Evolutionary conservation across 1,140 invertebrate genomes (phyloP), one percentile per base, ranked within the genome.

Genomic region (Mactra quadrangularis): DNA sequence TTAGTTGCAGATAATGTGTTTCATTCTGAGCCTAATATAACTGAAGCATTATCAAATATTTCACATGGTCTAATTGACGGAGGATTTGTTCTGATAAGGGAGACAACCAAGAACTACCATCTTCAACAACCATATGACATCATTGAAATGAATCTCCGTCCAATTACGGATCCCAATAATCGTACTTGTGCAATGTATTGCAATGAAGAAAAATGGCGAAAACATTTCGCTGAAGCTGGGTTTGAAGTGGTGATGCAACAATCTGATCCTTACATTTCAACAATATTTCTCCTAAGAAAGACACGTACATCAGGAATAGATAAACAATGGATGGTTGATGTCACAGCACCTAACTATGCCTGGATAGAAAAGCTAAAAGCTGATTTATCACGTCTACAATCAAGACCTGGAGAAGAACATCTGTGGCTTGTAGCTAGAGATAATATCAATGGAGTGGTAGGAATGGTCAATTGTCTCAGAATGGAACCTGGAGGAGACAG

Each of bases 391-490:
- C 95, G 76, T 74, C 85, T 60, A 79, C 90, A 55, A 60, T 86
- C 57, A 86, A 91, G 55, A 95, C 95, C 85, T 81, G 90, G 87
- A 17, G 79, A 89, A 33, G 71, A 89, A 31, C 86, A 83, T 50
- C 62, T 93, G 2, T 94, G 93, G 93, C 74, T 94, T 33, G 50
- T 90, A 9, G 83, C 90, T 33, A 38, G 85, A 3, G 13, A 75
- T 1, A 57, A 90, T 22, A 22, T 90, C 22, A 96, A 94, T 89
- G 98, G 98, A 62, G 94, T 98, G 29, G 93, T 98, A 55, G 98
- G 98, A 60, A 92, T 99, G 83, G 95, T 96, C 66, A 98, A 97
- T 86, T 99, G 98, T 91, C 93, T 99, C 41, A 96, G 96, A 86
- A 94, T 95, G 85, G 98, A 99, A 93, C 94, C 95, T 19, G 96